A percentile compares a stretch with the other conserved stretches of the same genome.
These are phyloP conservation scores for Luscinia megarhynchos DNA, from an alignment of 2,797 vertebrate genomes.

Conservation along the genomic window DNA sequence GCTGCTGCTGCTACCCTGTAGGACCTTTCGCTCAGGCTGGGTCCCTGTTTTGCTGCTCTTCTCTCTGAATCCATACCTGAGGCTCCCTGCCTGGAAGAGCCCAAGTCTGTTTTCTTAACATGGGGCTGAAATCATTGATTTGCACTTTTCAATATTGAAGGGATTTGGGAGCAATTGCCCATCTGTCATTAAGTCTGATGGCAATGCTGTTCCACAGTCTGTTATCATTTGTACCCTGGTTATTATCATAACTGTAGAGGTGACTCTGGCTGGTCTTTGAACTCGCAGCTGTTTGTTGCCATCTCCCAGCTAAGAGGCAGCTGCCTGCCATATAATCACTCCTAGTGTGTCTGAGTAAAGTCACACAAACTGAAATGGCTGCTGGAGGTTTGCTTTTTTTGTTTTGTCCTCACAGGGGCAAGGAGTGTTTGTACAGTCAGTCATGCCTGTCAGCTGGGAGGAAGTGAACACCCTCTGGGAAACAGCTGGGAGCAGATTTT, in stretches of 20 bases:
- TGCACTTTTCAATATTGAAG: background rate
- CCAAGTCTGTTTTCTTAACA: background rate
- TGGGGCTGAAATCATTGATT: background rate
- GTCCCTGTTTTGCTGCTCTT: background rate
- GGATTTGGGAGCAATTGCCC: background rate
- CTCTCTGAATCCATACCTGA: background rate
- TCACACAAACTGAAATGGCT: background rate
- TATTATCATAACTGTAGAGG: background rate
- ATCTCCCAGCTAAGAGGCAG: background rate
- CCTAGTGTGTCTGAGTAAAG: background rate
- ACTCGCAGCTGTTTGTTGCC: background rate
- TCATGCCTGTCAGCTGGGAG: background rate
- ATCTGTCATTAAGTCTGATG: background rate
- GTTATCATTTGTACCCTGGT: background rate
- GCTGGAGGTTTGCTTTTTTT: background rate
- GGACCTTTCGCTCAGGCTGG: background rate
- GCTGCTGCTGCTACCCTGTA: background rate
- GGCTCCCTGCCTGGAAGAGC: background rate
- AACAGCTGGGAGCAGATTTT: slow-evolving; percentile 7
- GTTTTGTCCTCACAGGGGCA: background rate
- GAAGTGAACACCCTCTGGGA: slow-evolving; percentile 14
- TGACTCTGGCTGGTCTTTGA: background rate
- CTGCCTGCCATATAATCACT: background rate
- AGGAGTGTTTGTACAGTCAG: background rate
- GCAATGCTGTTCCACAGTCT: background rate